Conservation (phyloP, 2,888 invertebrate genomes). For the Pyrrhosoma nymphula region DNA sequence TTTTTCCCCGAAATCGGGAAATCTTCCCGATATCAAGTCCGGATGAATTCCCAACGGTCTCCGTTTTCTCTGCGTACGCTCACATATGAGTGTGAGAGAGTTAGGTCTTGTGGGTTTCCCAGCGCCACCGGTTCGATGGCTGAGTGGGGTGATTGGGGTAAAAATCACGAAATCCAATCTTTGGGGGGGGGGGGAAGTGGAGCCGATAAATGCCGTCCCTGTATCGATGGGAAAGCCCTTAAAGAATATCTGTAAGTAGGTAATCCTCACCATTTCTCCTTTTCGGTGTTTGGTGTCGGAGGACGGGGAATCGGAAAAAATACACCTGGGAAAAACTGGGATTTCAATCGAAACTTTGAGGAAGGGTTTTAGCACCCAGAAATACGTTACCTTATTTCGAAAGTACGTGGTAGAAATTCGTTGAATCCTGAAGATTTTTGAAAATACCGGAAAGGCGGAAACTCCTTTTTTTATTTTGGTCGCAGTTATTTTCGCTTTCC, state of each 20-base stretch:
- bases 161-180: constrained; percentile 3
- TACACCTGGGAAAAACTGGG: neutral
- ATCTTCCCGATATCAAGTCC: neutral
- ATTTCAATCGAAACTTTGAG: neutral
- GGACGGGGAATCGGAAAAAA: neutral
- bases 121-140: neutral
- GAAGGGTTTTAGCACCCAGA: neutral
- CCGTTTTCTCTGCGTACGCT: neutral
- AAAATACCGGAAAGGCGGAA: neutral
- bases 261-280: constrained; percentile 4
- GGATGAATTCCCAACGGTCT: neutral
- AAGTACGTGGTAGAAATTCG: neutral
- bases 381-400: neutral
- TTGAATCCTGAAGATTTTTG: neutral
- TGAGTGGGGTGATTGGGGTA: neutral
- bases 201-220: neutral
- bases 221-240: neutral
- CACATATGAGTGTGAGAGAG: neutral
- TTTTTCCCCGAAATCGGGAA: neutral
- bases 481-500: neutral
- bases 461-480: neutral
- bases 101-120: neutral
- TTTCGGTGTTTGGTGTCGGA: neutral
- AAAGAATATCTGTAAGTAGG: neutral
- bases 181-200: neutral